A percentile compares a stretch with the other conserved stretches of the same genome.
These are phyloP conservation scores for Phylloscopus trochiloides DNA, from an alignment of 2,113 vertebrate genomes.

Conservation along the genomic window DNA sequence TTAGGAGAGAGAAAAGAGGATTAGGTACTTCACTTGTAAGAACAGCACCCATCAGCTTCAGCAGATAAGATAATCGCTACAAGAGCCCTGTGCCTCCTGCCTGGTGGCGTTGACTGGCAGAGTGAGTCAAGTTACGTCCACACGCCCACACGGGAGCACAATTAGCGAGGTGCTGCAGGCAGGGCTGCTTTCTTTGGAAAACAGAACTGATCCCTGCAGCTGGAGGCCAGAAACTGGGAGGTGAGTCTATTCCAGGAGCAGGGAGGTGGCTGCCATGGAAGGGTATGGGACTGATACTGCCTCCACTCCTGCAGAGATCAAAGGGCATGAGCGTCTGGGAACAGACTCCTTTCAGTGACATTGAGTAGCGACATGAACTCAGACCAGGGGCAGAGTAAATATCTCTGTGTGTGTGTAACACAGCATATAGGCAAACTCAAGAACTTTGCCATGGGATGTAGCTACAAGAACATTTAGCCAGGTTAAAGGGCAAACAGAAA, in stretches of 20 bases:
- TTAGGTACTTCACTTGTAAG: conserved; percentile 27
- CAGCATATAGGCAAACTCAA: background rate
- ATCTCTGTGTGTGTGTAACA: background rate
- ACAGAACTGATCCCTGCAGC: background rate
- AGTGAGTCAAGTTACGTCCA: background rate
- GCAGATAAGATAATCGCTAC: background rate
- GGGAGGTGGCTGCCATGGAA: background rate
- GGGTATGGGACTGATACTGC: background rate
- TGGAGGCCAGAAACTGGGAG: background rate
- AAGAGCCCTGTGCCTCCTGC: background rate
- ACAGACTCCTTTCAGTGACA: background rate
- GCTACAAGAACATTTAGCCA: background rate
- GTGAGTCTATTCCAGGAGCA: background rate
- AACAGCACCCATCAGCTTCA: conserved; percentile 13
- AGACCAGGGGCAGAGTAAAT: background rate
- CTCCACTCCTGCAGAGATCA: background rate
- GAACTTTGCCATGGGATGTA: background rate
- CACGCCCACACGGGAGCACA: background rate
- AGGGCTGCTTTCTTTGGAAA: background rate
- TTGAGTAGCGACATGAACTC: background rate
- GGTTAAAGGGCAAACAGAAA: background rate
- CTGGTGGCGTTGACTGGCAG: background rate
- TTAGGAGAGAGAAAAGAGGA: conserved; percentile 36
- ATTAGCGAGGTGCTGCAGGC: background rate
- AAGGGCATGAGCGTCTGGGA: background rate